These are phyloP conservation scores for Myrmecobius fasciatus DNA, from an alignment of 2,113 vertebrate species.

Conservation along the genomic window DNA sequence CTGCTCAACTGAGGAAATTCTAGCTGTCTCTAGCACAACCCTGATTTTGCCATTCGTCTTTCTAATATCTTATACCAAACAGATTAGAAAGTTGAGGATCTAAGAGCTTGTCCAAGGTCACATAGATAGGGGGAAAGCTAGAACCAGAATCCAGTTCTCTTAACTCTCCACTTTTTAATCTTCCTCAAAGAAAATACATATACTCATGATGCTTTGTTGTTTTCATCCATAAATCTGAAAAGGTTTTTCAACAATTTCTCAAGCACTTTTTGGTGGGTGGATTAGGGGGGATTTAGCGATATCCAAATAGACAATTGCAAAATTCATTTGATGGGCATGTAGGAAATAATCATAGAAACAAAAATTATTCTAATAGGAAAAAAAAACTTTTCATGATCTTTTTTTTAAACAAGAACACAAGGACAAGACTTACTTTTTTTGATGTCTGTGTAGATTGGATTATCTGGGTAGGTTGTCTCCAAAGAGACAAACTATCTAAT, in stretches of 20 bases:
- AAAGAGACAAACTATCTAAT: constrained; percentile 52
- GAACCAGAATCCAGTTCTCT: not conserved
- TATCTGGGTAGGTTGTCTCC: constrained; percentile 11
- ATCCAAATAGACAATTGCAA: not conserved
- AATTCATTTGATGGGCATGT: not conserved
- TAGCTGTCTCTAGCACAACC: not conserved
- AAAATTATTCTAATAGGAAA: constrained; percentile 1
- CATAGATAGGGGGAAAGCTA: not conserved
- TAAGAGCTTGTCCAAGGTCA: not conserved
- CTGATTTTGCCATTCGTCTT: not conserved
- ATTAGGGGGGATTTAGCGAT: not conserved
- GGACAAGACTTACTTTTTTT: not conserved
- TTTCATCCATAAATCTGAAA: not conserved
- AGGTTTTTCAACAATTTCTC: not conserved
- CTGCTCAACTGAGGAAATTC: not conserved
- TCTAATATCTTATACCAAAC: not conserved
- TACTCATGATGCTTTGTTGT: not conserved
- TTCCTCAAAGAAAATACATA: not conserved
- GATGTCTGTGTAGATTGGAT: not conserved
- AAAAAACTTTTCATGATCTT: constrained; percentile 30
- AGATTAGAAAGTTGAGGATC: not conserved
- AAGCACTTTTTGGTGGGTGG: not conserved
- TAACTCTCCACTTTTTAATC: not conserved
- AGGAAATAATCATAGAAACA: not conserved
- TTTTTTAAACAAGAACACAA: constrained; percentile 9